phyloP scores from a whole-genome alignment of 2,888 invertebrate genomes.

The Trachelus troglodyta region DNA sequence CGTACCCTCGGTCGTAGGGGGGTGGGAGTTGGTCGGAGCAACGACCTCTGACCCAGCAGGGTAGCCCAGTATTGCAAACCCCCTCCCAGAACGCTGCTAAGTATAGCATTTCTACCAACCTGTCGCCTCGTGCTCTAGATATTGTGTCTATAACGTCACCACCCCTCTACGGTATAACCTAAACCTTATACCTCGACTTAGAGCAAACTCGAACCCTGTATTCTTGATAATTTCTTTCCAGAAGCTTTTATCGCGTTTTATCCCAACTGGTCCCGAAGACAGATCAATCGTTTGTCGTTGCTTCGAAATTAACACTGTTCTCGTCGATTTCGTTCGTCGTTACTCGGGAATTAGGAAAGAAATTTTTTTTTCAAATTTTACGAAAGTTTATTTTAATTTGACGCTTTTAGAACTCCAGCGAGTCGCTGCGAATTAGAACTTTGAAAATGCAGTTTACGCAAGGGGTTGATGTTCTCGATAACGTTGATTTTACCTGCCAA shows the following conservation, averaged over 20 bases:
- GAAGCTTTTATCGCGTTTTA: not conserved
- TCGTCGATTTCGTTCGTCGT: too few species aligned
- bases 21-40: slow-evolving; percentile 44
- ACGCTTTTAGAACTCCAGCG: not conserved
- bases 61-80: slow-evolving; percentile 44
- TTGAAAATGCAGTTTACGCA: slow-evolving; percentile 10
- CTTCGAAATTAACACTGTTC: too few species aligned
- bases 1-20: slow-evolving; percentile 9
- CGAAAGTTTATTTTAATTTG: not conserved
- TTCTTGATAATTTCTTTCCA: not conserved
- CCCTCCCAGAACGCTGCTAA: slow-evolving; percentile 38
- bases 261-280: not conserved
- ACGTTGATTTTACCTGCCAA: slow-evolving; percentile 51
- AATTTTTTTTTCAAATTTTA: not conserved
- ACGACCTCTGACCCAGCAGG: slow-evolving; percentile 63
- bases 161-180: not conserved
- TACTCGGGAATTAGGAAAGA: too few species aligned
- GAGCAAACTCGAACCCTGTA: not conserved
- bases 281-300: not conserved
- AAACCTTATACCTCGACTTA: not conserved
- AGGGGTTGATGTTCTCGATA: slow-evolving; percentile 46
- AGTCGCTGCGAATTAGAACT: not conserved
- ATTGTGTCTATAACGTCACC: slow-evolving; percentile 11
- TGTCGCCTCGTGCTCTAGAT: slow-evolving; percentile 37
- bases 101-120: slow-evolving; percentile 54